Base-by-base conservation (phyloP, 1,140 invertebrate genomes). In the Gerris buenoi region DNA sequence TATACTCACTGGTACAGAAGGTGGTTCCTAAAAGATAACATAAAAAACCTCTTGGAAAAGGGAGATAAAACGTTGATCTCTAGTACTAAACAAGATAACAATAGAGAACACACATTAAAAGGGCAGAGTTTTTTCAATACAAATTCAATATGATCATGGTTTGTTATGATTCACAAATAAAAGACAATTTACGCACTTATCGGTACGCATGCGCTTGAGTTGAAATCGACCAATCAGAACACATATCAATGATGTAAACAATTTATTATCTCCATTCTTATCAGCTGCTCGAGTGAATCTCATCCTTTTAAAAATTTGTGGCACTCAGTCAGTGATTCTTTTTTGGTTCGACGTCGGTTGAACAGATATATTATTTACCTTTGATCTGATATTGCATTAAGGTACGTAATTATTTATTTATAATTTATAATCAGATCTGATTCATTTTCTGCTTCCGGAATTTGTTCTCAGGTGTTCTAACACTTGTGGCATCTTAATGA, bases 1-100 rank as follows among this genome's bases (percentile, higher is more conserved):
- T 90, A 89, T 86, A 88, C 88, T 80, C 88, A 89, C 88, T 90
- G 88, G 87, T 82, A 86, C 83, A 90, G 88, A 90, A 90, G 88
- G 87, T 58, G 57, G 65, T 56, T 66, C 28, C 27, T 22, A 10
- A 64, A 22, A 62, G 25, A 13, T 23, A n/a, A n/a, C n/a, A n/a
- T n/a, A n/a, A n/a, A n/a, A n/a, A n/a, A 46, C 5, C 33, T 46
- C 18, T 25, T 29, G 23, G 5, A 61, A 5, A 46, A 66, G 22
- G 57, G 65, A 46, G 65, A 58, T 66, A 46, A 46, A 46, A 46
- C 33, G 33, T 10, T 46, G 18, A 46, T 46, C 33, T 5, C 33
- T 46, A 10, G 33, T 46, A 46, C 29, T 61, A 61, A 27, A 1
- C 2, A 13, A 64, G 26, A 25, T 27, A 27, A 29, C 65, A 65